Conservation (phyloP, 64 coral and sea anemone species). For the Stichodactyla mertensii region DNA sequence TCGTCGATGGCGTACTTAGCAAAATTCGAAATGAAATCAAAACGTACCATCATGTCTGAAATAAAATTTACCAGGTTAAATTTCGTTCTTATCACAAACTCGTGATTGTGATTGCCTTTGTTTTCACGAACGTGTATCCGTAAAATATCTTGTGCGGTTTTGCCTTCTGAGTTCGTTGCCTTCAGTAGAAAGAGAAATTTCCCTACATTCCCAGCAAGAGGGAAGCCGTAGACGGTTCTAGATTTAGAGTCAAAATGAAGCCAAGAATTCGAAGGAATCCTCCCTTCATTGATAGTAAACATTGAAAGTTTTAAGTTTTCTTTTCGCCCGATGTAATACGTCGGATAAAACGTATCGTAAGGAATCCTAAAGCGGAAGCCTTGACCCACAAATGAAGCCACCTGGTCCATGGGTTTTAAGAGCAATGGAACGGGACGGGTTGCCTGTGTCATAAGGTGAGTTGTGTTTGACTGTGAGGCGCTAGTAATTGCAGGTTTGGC, state of each 20-base stretch:
- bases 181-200: slow-evolving; percentile 22
- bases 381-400: slow-evolving; percentile 42
- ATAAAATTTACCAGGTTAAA: slow-evolving; percentile 41
- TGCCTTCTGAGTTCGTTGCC: slow-evolving; percentile 25
- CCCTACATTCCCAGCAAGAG: slow-evolving; percentile 52
- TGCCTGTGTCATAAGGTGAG: neutral
- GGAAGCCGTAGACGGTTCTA: slow-evolving; percentile 44
- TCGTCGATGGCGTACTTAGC: slow-evolving; percentile 41
- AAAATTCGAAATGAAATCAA: slow-evolving; percentile 47
- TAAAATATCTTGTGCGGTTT: neutral
- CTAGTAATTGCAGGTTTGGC: slow-evolving; percentile 8
- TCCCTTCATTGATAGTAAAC: slow-evolving; percentile 46
- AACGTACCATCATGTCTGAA: slow-evolving; percentile 33
- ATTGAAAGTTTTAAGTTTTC: slow-evolving; percentile 35
- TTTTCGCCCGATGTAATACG: neutral
- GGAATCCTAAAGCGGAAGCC: slow-evolving; percentile 35
- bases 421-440: slow-evolving; percentile 6
- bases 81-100: slow-evolving; percentile 50
- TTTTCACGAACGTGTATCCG: slow-evolving; percentile 35
- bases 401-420: slow-evolving; percentile 28
- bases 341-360: slow-evolving; percentile 41
- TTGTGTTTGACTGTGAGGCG: neutral
- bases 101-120: slow-evolving; percentile 38
- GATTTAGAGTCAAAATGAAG: slow-evolving; percentile 40
- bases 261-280: slow-evolving; percentile 50